Base-by-base conservation (phyloP, 2,888 invertebrate species). In the Micoletzkya japonica region DNA sequence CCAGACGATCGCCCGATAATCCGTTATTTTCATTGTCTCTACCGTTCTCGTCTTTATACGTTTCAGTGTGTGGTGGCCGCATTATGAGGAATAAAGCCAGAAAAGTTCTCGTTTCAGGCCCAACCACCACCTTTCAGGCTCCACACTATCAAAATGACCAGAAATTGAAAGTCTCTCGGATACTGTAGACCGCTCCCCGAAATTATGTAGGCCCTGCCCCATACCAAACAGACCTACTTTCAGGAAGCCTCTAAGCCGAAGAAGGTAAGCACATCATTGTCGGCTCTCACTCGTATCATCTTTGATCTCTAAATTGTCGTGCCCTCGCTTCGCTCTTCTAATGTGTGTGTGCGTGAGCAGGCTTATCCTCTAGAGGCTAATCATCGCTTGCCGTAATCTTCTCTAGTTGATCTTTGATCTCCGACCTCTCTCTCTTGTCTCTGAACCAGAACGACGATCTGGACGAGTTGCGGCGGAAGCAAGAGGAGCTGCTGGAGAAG, bases 361-460 rank as follows among this genome's bases (percentile, higher is more conserved):
- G 44, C 44, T 20, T 44, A 20, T 44, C 10, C 44, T 14, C 10
- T 44, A n/a, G n/a, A 26, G 30, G 39, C 17, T 39, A 39, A 39
- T 39, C 39, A 39, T 39, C 39, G 7, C 7, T 39, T 10, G 39
- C 39, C 17, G 10, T 39, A 39, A 39, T 39, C 39, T 39, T 39
- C 7, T 10, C 17, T 39, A 39, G 39, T 17, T 54, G n/a, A 20
- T 58, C n/a, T 57, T 32, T 59, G 24, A 63, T 17, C 34, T 63
- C 7, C 54, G 49, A 28, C 49, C 54, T 28, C 30, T 44, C 54
- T 7, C 7, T 28, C 49, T 66, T 66, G 52, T 44, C n/a, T 37
- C 14, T 28, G 39, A 28, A 50, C 20, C 58, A 83, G 83, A 78
- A 75, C 70, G 79, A 78, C 59, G 84, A 85, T n/a, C 72, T 85